A percentile compares a stretch with the other conserved stretches of the same genome.
Conservation (phyloP, 1,140 invertebrate species). For the Zaprionus taronus region DNA sequence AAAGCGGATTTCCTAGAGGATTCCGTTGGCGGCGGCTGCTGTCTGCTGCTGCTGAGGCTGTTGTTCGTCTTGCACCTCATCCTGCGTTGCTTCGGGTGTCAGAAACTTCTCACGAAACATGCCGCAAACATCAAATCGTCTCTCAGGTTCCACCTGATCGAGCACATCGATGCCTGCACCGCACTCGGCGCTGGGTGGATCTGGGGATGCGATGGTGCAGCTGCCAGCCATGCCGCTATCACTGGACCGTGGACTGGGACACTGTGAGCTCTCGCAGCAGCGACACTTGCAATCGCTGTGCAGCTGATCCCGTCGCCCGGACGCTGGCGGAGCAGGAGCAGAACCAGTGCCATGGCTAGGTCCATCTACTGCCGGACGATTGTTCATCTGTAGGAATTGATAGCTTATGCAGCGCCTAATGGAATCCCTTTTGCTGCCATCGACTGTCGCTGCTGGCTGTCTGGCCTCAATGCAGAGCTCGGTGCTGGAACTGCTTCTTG, state of each 20-base stretch:
- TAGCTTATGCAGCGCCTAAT: conserved; percentile 85
- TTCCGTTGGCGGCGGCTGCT: conserved; percentile 19
- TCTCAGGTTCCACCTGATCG: conserved; percentile 61
- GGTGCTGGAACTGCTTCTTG: conserved; percentile 55
- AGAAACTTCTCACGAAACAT: conserved; percentile 81
- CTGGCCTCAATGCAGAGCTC: conserved; percentile 71
- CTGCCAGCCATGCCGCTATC: conserved; percentile 92
- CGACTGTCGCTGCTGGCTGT: neutral
- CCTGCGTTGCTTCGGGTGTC: conserved; percentile 69
- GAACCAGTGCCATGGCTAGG: neutral
- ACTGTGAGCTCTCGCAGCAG: conserved; percentile 87
- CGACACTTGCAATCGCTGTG: conserved; percentile 85
- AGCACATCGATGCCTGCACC: conserved; percentile 37
- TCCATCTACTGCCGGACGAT: neutral
- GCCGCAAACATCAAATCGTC: conserved; percentile 78
- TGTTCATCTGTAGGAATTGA: conserved; percentile 84
- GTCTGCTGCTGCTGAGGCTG: neutral
- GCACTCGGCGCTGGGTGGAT: conserved; percentile 83
- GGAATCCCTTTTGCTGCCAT: conserved; percentile 47
- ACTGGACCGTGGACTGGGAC: conserved; percentile 89
- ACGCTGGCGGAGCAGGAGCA: conserved; percentile 2
- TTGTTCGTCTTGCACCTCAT: conserved; percentile 24
- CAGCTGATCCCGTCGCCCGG: conserved; percentile 35
- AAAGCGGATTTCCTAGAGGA: conserved; percentile 1
- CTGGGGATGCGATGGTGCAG: conserved; percentile 89